These are phyloP conservation scores for Ophthalmotilapia sp. DNA, from an alignment of 2,113 vertebrate genomes.

Conservation along the genomic window DNA sequence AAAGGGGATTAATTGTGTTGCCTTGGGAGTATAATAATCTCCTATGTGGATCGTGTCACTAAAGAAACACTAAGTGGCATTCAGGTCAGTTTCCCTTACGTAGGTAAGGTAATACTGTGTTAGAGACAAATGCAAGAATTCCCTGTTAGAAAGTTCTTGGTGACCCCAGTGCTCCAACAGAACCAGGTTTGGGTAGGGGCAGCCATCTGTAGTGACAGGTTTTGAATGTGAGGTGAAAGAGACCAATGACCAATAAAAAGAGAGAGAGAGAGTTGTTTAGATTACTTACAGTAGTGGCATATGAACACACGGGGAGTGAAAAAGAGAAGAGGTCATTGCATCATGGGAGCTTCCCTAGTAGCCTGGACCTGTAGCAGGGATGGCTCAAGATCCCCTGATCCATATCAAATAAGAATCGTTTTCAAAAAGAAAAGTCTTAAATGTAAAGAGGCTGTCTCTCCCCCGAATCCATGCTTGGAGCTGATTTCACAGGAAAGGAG, in stretches of 20 bases:
- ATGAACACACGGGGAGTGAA: not conserved
- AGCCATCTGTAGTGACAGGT: not conserved
- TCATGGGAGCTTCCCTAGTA: rapidly evolving
- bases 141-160: not conserved
- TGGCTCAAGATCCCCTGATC: not conserved
- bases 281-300: not conserved
- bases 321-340: not conserved
- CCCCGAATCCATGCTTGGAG: not conserved
- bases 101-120: not conserved
- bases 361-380: not conserved
- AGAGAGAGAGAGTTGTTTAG: not conserved
- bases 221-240: not conserved
- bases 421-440: not conserved
- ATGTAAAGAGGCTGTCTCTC: not conserved
- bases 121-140: not conserved
- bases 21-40: not conserved
- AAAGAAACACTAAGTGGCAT: not conserved
- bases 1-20: not conserved
- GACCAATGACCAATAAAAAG: not conserved
- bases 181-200: not conserved
- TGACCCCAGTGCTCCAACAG: not conserved
- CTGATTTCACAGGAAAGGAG: not conserved
- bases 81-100: not conserved
- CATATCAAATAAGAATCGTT: not conserved
- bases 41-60: not conserved